A percentile compares a stretch with the other conserved stretches of the same genome.
Evolutionary conservation across 64 coral and sea anemone genomes (phyloP).

Genomic region (Pocillopora damicornis): DNA sequence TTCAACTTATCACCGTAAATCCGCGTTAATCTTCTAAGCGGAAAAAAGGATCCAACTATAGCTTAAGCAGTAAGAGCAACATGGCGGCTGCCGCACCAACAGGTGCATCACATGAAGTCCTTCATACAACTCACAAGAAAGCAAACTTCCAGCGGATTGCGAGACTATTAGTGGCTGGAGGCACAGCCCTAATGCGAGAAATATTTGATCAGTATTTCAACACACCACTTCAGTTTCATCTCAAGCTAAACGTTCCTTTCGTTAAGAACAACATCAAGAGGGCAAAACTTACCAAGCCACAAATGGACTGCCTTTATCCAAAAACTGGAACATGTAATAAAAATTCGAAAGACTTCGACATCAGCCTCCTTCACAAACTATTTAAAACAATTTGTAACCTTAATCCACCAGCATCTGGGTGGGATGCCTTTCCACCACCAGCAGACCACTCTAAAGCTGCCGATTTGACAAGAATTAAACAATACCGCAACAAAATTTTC

Average conservation of each 20-base stretch:
- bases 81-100: no score
- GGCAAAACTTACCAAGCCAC: not conserved
- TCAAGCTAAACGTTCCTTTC: not conserved
- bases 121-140: not conserved
- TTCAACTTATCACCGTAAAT: no score
- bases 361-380: not conserved
- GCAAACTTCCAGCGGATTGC: not conserved
- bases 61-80: no score
- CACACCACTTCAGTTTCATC: not conserved
- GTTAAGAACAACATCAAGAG: not conserved
- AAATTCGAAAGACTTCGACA: conserved; percentile 1
- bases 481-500: no score
- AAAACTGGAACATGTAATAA: not conserved
- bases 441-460: no score
- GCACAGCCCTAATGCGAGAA: not conserved
- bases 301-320: conserved; percentile 14
- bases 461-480: no score
- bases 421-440: not conserved
- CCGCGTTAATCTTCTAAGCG: no score
- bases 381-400: not conserved
- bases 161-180: not conserved
- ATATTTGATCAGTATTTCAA: not conserved
- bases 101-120: not conserved
- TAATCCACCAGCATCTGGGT: conserved; percentile 9
- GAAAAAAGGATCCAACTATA: no score